These are phyloP conservation scores for Eublepharis macularius DNA, from an alignment of 2,113 vertebrate genomes.

Conservation along the genomic window DNA sequence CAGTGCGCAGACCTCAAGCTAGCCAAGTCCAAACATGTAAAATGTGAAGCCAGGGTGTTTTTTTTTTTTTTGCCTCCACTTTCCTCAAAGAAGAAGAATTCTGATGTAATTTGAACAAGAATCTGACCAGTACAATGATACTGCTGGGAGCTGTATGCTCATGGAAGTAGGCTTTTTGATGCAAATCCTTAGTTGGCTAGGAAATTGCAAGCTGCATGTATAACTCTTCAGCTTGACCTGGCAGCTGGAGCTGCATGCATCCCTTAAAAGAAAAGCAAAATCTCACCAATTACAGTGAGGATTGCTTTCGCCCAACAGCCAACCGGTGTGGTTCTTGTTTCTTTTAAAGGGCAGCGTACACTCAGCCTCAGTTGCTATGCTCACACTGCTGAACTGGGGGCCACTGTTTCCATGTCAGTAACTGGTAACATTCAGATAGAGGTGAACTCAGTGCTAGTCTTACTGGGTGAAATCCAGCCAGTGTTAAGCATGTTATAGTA, in stretches of 20 bases:
- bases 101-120: conserved; percentile 2
- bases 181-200: not conserved
- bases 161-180: no score
- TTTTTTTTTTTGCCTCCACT: conserved; percentile 38
- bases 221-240: not conserved
- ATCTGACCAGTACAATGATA: not conserved
- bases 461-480: not conserved
- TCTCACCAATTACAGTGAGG: not conserved
- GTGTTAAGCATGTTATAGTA: not conserved
- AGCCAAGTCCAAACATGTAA: conserved; percentile 63
- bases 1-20: conserved; percentile 58
- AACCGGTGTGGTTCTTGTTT: not conserved
- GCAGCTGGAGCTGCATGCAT: not conserved
- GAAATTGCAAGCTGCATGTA: not conserved
- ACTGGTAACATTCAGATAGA: not conserved
- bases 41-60: conserved; percentile 45
- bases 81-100: conserved; percentile 43
- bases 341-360: not conserved
- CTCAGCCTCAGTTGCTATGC: not conserved
- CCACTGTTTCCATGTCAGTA: not conserved
- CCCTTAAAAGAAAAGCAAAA: conserved; percentile 1
- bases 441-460: not conserved
- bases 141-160: not conserved
- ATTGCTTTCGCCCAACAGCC: not conserved
- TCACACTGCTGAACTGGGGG: not conserved